phyloP scores from a whole-genome alignment of 2,888 invertebrate species.

The Microplitis deprimator region DNA sequence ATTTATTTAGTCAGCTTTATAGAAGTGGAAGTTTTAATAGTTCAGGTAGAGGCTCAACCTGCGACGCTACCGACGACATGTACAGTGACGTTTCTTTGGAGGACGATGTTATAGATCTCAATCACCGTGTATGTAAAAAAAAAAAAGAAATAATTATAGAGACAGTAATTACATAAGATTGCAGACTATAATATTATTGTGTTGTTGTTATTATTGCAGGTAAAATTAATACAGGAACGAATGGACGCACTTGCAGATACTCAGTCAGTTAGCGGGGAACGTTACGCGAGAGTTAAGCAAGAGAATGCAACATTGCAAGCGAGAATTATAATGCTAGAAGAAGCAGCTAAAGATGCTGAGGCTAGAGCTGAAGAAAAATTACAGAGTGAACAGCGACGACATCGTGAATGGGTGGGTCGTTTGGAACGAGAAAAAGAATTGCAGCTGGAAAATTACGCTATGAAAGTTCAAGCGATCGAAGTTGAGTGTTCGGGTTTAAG shows the following conservation, averaged over 20 bases:
- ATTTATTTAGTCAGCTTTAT: constrained; percentile 84
- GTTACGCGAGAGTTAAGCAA: constrained; percentile 90
- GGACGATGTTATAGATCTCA: constrained; percentile 94
- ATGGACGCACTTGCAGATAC: constrained; percentile 91
- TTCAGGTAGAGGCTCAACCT: constrained; percentile 91
- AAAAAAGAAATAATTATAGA: constrained; percentile 3
- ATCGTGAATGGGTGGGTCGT: constrained; percentile 85
- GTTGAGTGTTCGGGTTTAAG: constrained; percentile 78
- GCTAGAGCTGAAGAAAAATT: constrained; percentile 73
- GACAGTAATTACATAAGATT: neutral
- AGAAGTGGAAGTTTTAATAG: constrained; percentile 95
- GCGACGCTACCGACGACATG: constrained; percentile 95
- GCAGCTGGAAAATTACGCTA: constrained; percentile 83
- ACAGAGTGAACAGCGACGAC: constrained; percentile 89
- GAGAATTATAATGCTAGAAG: constrained; percentile 92
- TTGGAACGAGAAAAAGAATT: constrained; percentile 88
- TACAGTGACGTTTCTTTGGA: constrained; percentile 93
- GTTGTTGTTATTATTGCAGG: constrained; percentile 74
- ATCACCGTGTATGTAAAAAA: constrained; percentile 83
- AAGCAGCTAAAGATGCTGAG: constrained; percentile 73
- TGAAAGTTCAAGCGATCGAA: constrained; percentile 80
- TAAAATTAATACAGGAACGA: constrained; percentile 93
- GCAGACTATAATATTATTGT: neutral
- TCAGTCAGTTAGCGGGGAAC: constrained; percentile 88
- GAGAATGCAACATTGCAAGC: constrained; percentile 94